Conservation (phyloP, 2,797 vertebrate genomes). For the Paedocypris micromegethes region DNA sequence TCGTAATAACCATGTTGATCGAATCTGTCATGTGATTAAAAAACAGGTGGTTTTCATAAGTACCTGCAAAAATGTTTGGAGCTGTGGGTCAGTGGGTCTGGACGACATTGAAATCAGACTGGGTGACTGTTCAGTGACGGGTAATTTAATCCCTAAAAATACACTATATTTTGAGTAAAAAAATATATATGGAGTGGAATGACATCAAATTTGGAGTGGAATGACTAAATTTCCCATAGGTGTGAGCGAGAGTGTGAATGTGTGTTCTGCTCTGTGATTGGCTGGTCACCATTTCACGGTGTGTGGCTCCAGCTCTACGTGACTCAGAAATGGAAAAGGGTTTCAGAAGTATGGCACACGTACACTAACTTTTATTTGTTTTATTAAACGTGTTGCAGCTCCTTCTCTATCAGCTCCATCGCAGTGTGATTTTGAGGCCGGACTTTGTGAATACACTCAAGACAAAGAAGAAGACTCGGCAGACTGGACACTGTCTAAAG, state of each 20-base stretch:
- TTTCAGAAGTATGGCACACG: too few relatives aligned
- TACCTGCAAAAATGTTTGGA: constrained; percentile 87
- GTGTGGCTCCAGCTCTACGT: too few relatives aligned
- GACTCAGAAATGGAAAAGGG: too few relatives aligned
- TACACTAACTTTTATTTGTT: too few relatives aligned
- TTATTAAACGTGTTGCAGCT: constrained; percentile 53
- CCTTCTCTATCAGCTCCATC: constrained; percentile 61
- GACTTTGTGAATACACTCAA: constrained; percentile 80
- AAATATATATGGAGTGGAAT: too few relatives aligned
- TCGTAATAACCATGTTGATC: background rate
- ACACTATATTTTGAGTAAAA: too few relatives aligned
- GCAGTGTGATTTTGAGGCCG: constrained; percentile 84
- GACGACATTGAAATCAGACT: constrained; percentile 82
- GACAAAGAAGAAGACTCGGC: constrained; percentile 69
- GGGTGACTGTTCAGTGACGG: constrained; percentile 77
- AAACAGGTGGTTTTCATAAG: constrained; percentile 84
- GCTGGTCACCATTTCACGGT: too few relatives aligned
- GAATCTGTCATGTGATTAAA: background rate
- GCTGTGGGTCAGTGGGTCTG: constrained; percentile 84
- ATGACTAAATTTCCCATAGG: too few relatives aligned
- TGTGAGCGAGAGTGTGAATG: too few relatives aligned
- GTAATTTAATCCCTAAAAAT: constrained; percentile 42
- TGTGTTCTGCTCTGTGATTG: too few relatives aligned
- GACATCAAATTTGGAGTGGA: too few relatives aligned
- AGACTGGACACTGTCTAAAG: constrained; percentile 79